These are phyloP conservation scores for Eurois occulta DNA, from an alignment of 2,888 invertebrate species.

Conservation along the genomic window DNA sequence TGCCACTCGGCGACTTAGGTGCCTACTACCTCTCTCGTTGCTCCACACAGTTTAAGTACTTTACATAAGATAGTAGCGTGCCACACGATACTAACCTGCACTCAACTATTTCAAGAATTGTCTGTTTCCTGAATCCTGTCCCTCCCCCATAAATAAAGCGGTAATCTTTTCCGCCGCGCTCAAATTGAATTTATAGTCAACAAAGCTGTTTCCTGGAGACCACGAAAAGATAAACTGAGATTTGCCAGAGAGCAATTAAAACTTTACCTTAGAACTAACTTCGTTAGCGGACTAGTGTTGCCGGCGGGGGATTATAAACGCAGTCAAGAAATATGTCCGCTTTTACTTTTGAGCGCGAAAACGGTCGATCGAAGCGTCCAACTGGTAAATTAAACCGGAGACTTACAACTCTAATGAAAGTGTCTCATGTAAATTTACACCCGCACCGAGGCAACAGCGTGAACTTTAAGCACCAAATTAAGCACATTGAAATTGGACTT, in stretches of 20 bases:
- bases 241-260: conserved; percentile 89
- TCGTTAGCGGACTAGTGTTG: conserved; percentile 86
- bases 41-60: conserved; percentile 17
- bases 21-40: conserved; percentile 7
- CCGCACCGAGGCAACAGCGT: conserved; percentile 61
- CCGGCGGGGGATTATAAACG: conserved; percentile 82
- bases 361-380: conserved; percentile 78
- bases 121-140: conserved; percentile 64
- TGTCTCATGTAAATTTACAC: conserved; percentile 77
- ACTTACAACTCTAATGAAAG: conserved; percentile 79
- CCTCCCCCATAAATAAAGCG: conserved; percentile 73
- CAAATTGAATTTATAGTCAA: conserved; percentile 89
- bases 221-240: conserved; percentile 89
- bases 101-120: conserved; percentile 67
- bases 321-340: conserved; percentile 83
- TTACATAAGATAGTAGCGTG: conserved; percentile 63
- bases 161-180: conserved; percentile 81
- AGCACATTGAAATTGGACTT: conserved; percentile 58
- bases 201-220: conserved; percentile 85
- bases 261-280: conserved; percentile 89
- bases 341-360: conserved; percentile 80
- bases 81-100: conserved; percentile 61
- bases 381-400: conserved; percentile 82
- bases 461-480: conserved; percentile 62
- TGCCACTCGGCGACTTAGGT: conserved; percentile 37